These are phyloP conservation scores for Borostomias antarcticus DNA, from an alignment of 2,797 vertebrate species.

Conservation along the genomic window DNA sequence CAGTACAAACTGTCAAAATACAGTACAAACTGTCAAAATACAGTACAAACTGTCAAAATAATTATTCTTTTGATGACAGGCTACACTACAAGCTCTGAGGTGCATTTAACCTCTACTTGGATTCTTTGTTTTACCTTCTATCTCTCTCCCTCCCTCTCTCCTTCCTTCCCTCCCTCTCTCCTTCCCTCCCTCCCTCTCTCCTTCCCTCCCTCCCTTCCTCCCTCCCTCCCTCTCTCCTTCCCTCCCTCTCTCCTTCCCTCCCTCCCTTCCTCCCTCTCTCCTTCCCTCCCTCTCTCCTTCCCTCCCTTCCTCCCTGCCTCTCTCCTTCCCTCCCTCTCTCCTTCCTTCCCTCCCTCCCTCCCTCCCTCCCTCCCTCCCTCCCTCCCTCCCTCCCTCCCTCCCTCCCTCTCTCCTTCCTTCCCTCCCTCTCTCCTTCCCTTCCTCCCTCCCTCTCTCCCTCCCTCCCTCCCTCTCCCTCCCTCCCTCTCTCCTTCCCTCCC, in stretches of 20 bases:
- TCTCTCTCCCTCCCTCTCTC: too few relatives aligned
- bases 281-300: background rate
- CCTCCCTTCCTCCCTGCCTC: background rate
- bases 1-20: too few relatives aligned
- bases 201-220: background rate
- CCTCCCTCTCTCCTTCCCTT: too few relatives aligned
- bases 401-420: background rate
- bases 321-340: background rate
- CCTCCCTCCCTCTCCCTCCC: too few relatives aligned
- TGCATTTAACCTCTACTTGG: background rate
- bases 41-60: background rate
- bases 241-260: background rate
- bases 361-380: too few relatives aligned
- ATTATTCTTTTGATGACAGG: background rate
- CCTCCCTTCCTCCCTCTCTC: background rate
- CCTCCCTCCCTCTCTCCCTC: slow-evolving; percentile 1
- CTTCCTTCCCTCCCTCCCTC: background rate
- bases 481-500: background rate
- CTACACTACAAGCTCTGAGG: background rate
- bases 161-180: background rate
- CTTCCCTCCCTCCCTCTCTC: background rate
- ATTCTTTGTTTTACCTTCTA: background rate
- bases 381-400: background rate
- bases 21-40: background rate
- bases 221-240: too few relatives aligned